A percentile compares a stretch with the other conserved stretches of the same genome.
Conservation (phyloP, 2,888 invertebrate species). For the Myopa testacea region DNA sequence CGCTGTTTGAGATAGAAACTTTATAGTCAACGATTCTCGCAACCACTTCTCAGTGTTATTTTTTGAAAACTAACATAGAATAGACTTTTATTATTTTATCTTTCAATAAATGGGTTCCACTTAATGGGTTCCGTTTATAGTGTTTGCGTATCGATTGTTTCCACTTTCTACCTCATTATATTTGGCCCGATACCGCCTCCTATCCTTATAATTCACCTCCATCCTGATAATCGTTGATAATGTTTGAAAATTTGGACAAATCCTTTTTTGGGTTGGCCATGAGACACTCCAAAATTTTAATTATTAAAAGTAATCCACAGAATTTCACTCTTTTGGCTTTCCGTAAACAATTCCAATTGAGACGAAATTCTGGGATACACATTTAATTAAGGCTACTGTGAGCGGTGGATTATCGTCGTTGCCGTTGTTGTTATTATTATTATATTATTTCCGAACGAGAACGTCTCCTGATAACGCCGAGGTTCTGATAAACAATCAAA, state of each 20-base stretch:
- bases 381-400: slow-evolving; percentile 67
- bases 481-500: slow-evolving; percentile 63
- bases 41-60: not conserved
- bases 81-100: no score
- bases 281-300: not conserved
- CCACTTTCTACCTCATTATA: not conserved
- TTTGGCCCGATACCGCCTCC: not conserved
- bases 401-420: slow-evolving; percentile 53
- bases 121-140: no score
- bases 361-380: slow-evolving; percentile 63
- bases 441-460: slow-evolving; percentile 55
- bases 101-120: no score
- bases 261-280: not conserved
- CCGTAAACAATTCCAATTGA: slow-evolving; percentile 19
- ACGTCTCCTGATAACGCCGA: slow-evolving; percentile 58
- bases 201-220: not conserved
- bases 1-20: not conserved
- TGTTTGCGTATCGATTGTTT: not conserved
- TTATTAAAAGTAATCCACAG: slow-evolving; percentile 31
- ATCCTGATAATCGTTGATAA: not conserved
- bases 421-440: slow-evolving; percentile 59
- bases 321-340: slow-evolving; percentile 11
- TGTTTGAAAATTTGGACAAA: not conserved
- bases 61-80: not conserved
- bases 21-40: no score